Evolutionary conservation across 2,888 invertebrate species (phyloP).

Genomic region (Mechanitis messenoides): DNA sequence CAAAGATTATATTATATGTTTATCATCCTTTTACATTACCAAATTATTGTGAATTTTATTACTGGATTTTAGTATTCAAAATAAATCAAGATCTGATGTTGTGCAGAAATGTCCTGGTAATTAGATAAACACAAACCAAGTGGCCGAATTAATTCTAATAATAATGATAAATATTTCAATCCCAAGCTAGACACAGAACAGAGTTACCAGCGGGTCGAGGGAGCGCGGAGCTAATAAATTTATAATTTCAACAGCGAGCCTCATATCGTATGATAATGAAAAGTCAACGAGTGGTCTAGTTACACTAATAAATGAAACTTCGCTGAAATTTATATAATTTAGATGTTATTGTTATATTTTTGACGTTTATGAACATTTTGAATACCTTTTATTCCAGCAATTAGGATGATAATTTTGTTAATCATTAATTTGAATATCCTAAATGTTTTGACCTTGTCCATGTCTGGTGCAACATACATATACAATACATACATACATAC

Average conservation of each 20-base stretch:
- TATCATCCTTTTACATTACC: background rate
- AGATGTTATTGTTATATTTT: constrained; percentile 29
- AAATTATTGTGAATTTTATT: constrained; percentile 9
- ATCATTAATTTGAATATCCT: constrained; percentile 52
- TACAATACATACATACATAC: too few relatives aligned
- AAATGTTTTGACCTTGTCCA: constrained; percentile 57
- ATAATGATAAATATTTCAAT: constrained; percentile 43
- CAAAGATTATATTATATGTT: too few relatives aligned
- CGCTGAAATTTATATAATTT: constrained; percentile 29
- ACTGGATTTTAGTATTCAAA: constrained; percentile 7
- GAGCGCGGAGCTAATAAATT: constrained; percentile 50
- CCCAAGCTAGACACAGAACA: constrained; percentile 36
- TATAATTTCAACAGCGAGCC: constrained; percentile 50
- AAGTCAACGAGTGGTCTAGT: constrained; percentile 49
- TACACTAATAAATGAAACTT: constrained; percentile 42
- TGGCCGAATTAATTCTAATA: constrained; percentile 31
- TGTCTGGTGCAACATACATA: constrained; percentile 49
- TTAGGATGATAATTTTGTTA: constrained; percentile 21
- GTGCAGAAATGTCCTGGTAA: constrained; percentile 39
- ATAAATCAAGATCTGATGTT: constrained; percentile 37
- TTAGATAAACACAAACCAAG: constrained; percentile 42
- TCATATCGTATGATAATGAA: constrained; percentile 64
- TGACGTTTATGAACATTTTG: background rate
- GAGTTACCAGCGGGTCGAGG: constrained; percentile 34
- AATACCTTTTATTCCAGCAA: background rate